phyloP scores from a whole-genome alignment of 2,113 vertebrate species.

The Dicrurus megarhynchus region DNA sequence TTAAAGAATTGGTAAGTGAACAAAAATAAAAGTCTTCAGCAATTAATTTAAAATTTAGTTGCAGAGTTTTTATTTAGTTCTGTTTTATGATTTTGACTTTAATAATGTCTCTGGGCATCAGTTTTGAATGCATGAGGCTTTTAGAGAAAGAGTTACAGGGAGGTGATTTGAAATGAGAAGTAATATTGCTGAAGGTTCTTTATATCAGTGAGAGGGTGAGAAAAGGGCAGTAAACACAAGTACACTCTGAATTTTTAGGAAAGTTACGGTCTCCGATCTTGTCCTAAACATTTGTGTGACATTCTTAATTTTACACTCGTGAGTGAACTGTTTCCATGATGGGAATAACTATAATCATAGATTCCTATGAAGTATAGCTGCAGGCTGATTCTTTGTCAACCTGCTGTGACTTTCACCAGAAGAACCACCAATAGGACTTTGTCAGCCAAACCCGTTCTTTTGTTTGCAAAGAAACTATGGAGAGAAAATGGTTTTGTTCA shows the following conservation, averaged over 20 bases:
- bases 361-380: neutral
- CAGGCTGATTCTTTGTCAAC: neutral
- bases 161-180: neutral
- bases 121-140: neutral
- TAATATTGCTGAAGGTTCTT: neutral
- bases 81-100: neutral
- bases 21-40: neutral
- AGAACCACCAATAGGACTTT: neutral
- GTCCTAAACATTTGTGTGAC: neutral
- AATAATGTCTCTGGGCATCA: neutral
- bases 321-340: neutral
- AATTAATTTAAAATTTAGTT: neutral
- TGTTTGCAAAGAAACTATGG: neutral
- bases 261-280: neutral
- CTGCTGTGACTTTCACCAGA: neutral
- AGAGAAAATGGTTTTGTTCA: neutral
- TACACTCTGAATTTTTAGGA: neutral
- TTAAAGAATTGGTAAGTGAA: neutral
- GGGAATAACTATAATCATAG: neutral
- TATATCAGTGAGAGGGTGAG: neutral
- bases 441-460: neutral
- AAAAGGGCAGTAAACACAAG: neutral
- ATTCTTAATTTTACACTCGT: neutral
- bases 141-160: neutral
- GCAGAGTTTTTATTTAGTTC: neutral